These are phyloP conservation scores for Autographa gamma DNA, from an alignment of 2,888 invertebrate genomes.

Conservation along the genomic window DNA sequence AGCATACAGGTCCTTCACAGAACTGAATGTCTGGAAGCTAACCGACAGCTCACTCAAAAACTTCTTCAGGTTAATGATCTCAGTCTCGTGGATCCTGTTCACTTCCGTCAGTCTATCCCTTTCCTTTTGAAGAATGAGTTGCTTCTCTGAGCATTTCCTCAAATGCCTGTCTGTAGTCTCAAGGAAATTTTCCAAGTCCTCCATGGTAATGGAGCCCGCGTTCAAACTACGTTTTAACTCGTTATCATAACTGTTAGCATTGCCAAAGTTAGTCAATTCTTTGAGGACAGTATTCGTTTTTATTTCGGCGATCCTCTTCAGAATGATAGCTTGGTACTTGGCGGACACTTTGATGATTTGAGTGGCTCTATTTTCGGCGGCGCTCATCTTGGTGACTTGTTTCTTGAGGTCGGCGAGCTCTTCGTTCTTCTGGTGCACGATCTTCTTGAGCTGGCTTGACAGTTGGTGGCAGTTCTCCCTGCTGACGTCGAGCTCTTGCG, in stretches of 20 bases:
- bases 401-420: slow-evolving; percentile 82
- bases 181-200: slow-evolving; percentile 83
- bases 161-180: slow-evolving; percentile 84
- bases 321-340: slow-evolving; percentile 84
- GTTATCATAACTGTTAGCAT: slow-evolving; percentile 71
- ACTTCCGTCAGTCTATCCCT: slow-evolving; percentile 79
- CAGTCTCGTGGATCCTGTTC: slow-evolving; percentile 81
- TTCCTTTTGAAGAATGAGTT: slow-evolving; percentile 77
- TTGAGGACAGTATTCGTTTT: slow-evolving; percentile 81
- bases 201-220: slow-evolving; percentile 81
- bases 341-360: slow-evolving; percentile 85
- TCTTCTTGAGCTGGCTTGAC: slow-evolving; percentile 80
- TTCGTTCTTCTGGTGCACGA: slow-evolving; percentile 82
- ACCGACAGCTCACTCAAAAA: slow-evolving; percentile 80
- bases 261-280: slow-evolving; percentile 82
- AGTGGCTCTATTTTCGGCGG: slow-evolving; percentile 78
- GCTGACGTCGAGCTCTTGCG: slow-evolving; percentile 78
- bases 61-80: slow-evolving; percentile 81
- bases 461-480: slow-evolving; percentile 80
- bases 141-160: slow-evolving; percentile 79
- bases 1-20: slow-evolving; percentile 79
- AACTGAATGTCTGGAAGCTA: slow-evolving; percentile 79
- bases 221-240: slow-evolving; percentile 76
- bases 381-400: slow-evolving; percentile 80
- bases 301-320: slow-evolving; percentile 82